Percentiles rank a stretch among this genome's conserved stretches.
These are phyloP conservation scores for Sisor rabdophorus DNA, from an alignment of 2,113 vertebrate genomes.

Conservation along the genomic window DNA sequence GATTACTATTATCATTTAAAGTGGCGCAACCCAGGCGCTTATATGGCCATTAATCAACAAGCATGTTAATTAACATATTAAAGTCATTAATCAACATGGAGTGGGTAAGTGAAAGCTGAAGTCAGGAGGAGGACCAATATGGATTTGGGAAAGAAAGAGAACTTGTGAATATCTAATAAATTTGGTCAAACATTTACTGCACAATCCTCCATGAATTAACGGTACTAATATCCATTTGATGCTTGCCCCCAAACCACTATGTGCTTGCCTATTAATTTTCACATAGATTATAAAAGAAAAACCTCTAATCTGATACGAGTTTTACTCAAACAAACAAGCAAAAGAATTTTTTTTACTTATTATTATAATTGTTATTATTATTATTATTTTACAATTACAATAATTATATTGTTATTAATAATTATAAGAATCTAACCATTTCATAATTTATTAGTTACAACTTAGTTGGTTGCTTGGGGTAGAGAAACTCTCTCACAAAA, in stretches of 20 bases:
- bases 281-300: not conserved
- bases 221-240: not conserved
- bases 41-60: slow-evolving; percentile 84
- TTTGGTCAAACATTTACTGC: not conserved
- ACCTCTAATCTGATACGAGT: not conserved
- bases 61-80: slow-evolving; percentile 61
- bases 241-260: not conserved
- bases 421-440: too few relatives aligned
- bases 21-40: slow-evolving; percentile 84
- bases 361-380: too few relatives aligned
- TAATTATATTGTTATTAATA: too few relatives aligned
- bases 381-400: too few relatives aligned
- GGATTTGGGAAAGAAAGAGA: slow-evolving; percentile 6
- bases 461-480: too few relatives aligned
- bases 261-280: too few relatives aligned
- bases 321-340: not conserved
- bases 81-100: slow-evolving; percentile 68
- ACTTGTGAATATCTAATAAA: not conserved
- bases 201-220: not conserved
- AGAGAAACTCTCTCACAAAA: too few relatives aligned
- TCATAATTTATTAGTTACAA: too few relatives aligned
- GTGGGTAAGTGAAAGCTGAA: slow-evolving; percentile 78
- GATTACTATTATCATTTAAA: slow-evolving; percentile 86
- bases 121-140: not conserved
- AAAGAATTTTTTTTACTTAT: too few relatives aligned